A percentile compares a stretch with the other conserved stretches of the same genome.
Evolutionary conservation across 35 echinoderm and acorn worm genomes (phyloP).

Genomic region (Strongylocentrotus purpuratus): DNA sequence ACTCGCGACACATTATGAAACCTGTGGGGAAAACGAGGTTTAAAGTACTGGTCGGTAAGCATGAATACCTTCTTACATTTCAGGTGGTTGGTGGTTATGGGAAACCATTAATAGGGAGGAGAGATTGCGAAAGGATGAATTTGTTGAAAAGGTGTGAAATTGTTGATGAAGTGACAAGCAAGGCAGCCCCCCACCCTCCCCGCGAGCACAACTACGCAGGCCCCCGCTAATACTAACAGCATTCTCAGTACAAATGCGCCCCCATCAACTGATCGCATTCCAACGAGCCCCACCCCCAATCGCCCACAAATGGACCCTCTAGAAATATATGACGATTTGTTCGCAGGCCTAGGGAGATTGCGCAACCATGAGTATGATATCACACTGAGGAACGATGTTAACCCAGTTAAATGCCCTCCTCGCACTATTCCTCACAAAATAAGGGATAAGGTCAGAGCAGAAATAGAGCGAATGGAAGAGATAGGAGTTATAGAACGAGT

Average conservation of each 20-base stretch:
- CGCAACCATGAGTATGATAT: constrained; percentile 35
- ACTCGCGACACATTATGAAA: not conserved
- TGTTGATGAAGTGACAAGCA: not conserved
- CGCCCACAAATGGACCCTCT: not conserved
- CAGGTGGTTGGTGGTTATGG: constrained; percentile 15
- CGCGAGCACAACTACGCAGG: too few species aligned
- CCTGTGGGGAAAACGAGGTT: not conserved
- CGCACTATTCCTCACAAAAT: constrained; percentile 61
- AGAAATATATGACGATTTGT: not conserved
- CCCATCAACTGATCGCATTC: not conserved
- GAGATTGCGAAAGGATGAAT: constrained; percentile 33
- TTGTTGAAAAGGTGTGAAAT: constrained; percentile 10
- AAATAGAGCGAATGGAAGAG: constrained; percentile 67
- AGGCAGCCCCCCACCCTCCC: not conserved
- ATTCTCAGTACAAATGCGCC: too few species aligned
- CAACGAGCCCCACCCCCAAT: not conserved
- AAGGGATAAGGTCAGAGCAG: constrained; percentile 59
- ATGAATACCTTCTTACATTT: not conserved
- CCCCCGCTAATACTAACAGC: not conserved
- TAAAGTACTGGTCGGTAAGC: constrained; percentile 8
- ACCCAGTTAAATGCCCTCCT: constrained; percentile 56
- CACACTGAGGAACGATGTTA: constrained; percentile 1
- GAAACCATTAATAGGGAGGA: constrained; percentile 17
- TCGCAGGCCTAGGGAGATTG: not conserved
- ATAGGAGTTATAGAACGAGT: constrained; percentile 60